phyloP scores from a whole-genome alignment of 2,888 invertebrate species.

The Lasioglossum pauxillum region DNA sequence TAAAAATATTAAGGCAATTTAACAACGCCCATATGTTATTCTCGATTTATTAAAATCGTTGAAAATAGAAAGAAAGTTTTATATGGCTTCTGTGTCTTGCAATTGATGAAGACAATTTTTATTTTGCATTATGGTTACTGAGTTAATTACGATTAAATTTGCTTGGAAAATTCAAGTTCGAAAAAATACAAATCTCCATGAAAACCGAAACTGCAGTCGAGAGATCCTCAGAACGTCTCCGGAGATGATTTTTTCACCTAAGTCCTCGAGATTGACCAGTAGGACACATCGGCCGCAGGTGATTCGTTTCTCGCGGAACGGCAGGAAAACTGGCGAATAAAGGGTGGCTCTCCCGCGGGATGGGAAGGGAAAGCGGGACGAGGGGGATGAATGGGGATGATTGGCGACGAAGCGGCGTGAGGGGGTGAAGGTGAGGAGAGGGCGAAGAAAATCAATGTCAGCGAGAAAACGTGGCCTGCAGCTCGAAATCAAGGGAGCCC shows the following conservation, averaged over 20 bases:
- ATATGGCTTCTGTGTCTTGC: no score
- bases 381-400: neutral
- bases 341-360: neutral
- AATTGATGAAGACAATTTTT: no score
- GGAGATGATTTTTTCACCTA: neutral
- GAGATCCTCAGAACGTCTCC: neutral
- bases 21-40: no score
- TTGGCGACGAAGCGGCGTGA: slow-evolving; percentile 19
- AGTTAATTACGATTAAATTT: no score
- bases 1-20: no score
- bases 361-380: neutral
- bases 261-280: neutral
- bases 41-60: no score
- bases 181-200: neutral
- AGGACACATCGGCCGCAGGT: neutral
- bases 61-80: no score
- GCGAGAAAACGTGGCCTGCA: slow-evolving; percentile 68
- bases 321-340: neutral
- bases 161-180: no score
- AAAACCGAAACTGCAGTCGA: neutral
- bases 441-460: slow-evolving; percentile 81
- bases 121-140: no score
- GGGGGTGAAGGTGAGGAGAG: slow-evolving; percentile 36
- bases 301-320: slow-evolving; percentile 1
- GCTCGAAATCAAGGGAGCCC: slow-evolving; percentile 73